phyloP scores from a whole-genome alignment of 2,797 vertebrate genomes.

The Siniperca undulata region DNA sequence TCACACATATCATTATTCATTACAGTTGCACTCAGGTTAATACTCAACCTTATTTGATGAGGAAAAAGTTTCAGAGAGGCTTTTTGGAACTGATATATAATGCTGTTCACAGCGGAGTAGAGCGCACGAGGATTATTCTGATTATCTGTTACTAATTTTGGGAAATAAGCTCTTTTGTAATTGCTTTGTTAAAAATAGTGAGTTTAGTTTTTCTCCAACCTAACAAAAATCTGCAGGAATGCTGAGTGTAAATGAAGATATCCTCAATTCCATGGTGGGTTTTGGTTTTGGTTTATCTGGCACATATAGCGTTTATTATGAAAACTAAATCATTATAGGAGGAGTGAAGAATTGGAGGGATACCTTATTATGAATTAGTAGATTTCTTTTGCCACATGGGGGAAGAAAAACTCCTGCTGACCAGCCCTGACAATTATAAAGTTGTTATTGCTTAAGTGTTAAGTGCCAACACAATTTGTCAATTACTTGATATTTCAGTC shows the following conservation, averaged over 20 bases:
- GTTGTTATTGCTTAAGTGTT: background rate
- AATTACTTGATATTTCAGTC: background rate
- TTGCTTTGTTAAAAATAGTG: slow-evolving; percentile 47
- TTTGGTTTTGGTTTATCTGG: background rate
- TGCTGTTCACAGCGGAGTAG: slow-evolving; percentile 54
- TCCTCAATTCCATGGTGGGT: background rate
- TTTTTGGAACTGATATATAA: slow-evolving; percentile 53
- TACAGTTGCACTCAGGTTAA: slow-evolving; percentile 49
- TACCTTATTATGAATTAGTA: background rate
- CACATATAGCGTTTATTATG: background rate
- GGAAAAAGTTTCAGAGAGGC: slow-evolving; percentile 35
- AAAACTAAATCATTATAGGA: background rate
- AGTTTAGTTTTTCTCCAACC: slow-evolving; percentile 3
- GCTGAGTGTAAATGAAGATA: too few relatives aligned
- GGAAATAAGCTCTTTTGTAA: slow-evolving; percentile 49
- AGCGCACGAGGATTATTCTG: slow-evolving; percentile 46
- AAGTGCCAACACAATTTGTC: background rate
- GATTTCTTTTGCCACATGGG: too few relatives aligned
- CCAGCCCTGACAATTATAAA: background rate
- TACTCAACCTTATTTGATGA: slow-evolving; percentile 39
- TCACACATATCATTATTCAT: slow-evolving; percentile 40
- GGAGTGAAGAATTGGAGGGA: background rate
- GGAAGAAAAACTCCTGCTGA: background rate
- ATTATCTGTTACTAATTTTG: slow-evolving; percentile 52
- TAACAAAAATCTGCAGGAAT: too few relatives aligned